Evolutionary conservation across 2,113 vertebrate species (phyloP), one percentile per base, ranked within the genome.

Genomic region (Perca flavescens): DNA sequence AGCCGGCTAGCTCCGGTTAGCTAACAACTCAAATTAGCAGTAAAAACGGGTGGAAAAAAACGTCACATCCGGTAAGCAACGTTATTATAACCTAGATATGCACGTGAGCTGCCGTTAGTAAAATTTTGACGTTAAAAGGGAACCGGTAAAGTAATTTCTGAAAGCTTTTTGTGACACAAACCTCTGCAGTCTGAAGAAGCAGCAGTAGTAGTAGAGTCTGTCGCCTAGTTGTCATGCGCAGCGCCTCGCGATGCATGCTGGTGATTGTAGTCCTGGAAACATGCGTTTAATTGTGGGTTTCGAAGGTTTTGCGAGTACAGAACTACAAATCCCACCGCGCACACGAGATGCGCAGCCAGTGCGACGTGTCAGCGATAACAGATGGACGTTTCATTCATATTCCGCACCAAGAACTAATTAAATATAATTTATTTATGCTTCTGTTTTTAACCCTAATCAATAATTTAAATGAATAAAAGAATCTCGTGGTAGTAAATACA

Each of bases 321-420:
- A 88, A 95, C 90, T 92, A 93, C 95, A 93, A 76, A 1, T 93
- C 91, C 94, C 89, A 63, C 0, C 2, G 3, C 2, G 15, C 43
- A 12, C 9, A 0, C 3, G 22, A n/a, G 53, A 21, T 12, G 15
- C 72, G 16, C n/a, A 12, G 53, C 1, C 31, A 67, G 71, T 60
- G 88, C 81, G 53, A 94, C 94, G 94, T 95, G 93, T 92, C 94
- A 83, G 3, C 66, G 46, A 0, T 36, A 16, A 0, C 36, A 40
- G 25, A 34, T 34, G 19, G 28, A 58, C 57, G 57, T 50, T 66
- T 72, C 58, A 76, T 79, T 82, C 74, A 62, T 65, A 13, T 10
- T 21, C 15, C 22, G 60, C 0, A 70, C 3, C 9, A 13, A 10
- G 1, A 43, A 21, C 40, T 19, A 21, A 19, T 36, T 2, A 11